phyloP scores from a whole-genome alignment of 2,797 vertebrate species.

The Pseudomugil tenellus region DNA sequence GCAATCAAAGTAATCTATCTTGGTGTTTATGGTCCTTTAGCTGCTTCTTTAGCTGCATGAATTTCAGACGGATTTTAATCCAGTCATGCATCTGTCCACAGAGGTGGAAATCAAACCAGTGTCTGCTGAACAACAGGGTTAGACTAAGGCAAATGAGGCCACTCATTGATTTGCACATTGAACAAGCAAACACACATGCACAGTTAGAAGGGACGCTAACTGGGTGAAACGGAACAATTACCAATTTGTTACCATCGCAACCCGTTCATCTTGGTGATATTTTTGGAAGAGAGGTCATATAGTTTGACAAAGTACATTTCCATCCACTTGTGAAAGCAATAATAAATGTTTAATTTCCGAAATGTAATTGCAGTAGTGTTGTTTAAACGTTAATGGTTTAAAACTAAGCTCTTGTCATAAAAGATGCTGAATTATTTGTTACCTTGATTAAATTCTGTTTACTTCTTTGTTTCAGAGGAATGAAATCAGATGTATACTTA shows the following conservation, averaged over 20 bases:
- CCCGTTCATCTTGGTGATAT: constrained; percentile 21
- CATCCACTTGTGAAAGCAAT: neutral
- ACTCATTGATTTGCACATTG: constrained; percentile 41
- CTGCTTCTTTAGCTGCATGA: constrained; percentile 5
- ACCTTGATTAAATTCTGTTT: neutral
- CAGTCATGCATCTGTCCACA: neutral
- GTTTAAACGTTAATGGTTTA: neutral
- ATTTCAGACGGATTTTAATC: constrained; percentile 1
- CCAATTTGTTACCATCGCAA: constrained; percentile 39
- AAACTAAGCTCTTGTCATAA: neutral
- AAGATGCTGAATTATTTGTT: neutral
- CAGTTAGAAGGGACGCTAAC: constrained; percentile 16
- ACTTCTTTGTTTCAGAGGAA: neutral
- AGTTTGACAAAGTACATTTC: neutral
- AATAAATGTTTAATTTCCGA: neutral
- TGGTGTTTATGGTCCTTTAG: constrained; percentile 6
- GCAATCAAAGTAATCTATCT: constrained; percentile 20
- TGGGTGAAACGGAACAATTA: constrained; percentile 21
- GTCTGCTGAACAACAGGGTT: constrained; percentile 1
- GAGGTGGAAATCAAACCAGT: constrained; percentile 6
- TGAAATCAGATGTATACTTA: neutral
- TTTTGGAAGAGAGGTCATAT: neutral
- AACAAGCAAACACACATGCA: neutral
- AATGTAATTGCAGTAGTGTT: neutral
- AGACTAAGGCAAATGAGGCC: constrained; percentile 12